These are phyloP conservation scores for Cavia aperea DNA, from an alignment of 2,113 vertebrate species.

Conservation along the genomic window DNA sequence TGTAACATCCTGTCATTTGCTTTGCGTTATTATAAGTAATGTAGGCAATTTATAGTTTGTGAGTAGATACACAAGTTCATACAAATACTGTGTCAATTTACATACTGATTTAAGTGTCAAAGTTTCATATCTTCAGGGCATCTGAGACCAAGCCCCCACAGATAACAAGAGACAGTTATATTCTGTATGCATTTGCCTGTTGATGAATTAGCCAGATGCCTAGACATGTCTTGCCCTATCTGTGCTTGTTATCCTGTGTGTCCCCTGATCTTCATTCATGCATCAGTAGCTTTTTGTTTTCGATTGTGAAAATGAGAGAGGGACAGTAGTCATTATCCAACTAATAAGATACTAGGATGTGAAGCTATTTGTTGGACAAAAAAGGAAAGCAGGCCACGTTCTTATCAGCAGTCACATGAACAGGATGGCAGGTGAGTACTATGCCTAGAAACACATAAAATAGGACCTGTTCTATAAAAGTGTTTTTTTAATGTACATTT, in stretches of 20 bases:
- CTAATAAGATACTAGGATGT: neutral
- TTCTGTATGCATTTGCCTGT: neutral
- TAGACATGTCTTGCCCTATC: neutral
- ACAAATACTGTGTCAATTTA: neutral
- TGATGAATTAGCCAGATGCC: neutral
- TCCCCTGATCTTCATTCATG: neutral
- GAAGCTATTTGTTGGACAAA: neutral
- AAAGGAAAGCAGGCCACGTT: neutral
- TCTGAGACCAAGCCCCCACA: neutral
- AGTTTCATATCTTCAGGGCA: neutral
- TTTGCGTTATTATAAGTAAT: neutral
- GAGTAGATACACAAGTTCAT: neutral
- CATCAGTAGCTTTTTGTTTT: neutral
- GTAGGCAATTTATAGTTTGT: neutral
- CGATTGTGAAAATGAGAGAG: neutral
- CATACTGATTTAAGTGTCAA: neutral
- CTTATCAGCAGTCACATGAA: neutral
- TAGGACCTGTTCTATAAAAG: conserved; percentile 18
- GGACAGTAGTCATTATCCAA: neutral
- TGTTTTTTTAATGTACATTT: neutral
- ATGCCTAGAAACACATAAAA: conserved; percentile 8
- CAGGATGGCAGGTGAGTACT: neutral
- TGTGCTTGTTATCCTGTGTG: neutral
- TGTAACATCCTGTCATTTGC: neutral
- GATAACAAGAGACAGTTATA: neutral